A percentile compares a stretch with the other conserved stretches of the same genome.
phyloP scores from a whole-genome alignment of 2,888 invertebrate species.

The Drosophila tanythrix region DNA sequence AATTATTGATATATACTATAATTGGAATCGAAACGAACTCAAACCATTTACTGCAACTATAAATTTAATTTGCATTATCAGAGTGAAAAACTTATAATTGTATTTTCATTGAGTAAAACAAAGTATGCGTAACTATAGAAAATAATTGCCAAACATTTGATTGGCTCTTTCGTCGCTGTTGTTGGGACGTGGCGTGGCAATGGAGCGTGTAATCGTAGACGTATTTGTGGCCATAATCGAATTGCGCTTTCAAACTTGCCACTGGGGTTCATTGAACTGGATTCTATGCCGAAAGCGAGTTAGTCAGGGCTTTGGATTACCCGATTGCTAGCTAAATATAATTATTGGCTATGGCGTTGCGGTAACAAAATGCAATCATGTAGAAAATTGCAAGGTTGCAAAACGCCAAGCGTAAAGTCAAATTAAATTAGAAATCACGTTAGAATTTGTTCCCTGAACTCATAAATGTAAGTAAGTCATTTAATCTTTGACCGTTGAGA shows the following conservation, averaged over 20 bases:
- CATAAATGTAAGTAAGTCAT: conserved; percentile 5
- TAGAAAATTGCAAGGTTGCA: conserved; percentile 75
- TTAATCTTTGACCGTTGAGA: conserved; percentile 26
- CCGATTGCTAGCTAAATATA: conserved; percentile 30
- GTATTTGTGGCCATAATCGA: conserved; percentile 48
- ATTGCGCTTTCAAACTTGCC: conserved; percentile 50
- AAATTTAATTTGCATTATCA: not conserved
- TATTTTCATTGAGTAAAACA: conserved; percentile 9
- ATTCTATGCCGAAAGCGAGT: conserved; percentile 52
- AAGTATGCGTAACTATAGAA: conserved; percentile 16
- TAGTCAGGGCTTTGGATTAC: conserved; percentile 55
- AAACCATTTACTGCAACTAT: not conserved
- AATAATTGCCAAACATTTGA: conserved; percentile 30
- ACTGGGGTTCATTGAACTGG: conserved; percentile 59
- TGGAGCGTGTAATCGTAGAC: conserved; percentile 50
- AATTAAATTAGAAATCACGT: conserved; percentile 24
- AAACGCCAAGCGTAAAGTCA: conserved; percentile 25
- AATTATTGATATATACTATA: not conserved
- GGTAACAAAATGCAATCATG: conserved; percentile 64
- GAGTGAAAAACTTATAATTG: conserved; percentile 21
- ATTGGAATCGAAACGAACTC: not conserved
- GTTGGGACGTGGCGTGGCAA: conserved; percentile 42
- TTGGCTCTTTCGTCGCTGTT: not conserved
- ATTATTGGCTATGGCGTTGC: conserved; percentile 58
- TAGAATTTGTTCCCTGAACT: conserved; percentile 12